Base-by-base conservation (phyloP, 1,140 invertebrate species). In the Neodiprion pinetum region DNA sequence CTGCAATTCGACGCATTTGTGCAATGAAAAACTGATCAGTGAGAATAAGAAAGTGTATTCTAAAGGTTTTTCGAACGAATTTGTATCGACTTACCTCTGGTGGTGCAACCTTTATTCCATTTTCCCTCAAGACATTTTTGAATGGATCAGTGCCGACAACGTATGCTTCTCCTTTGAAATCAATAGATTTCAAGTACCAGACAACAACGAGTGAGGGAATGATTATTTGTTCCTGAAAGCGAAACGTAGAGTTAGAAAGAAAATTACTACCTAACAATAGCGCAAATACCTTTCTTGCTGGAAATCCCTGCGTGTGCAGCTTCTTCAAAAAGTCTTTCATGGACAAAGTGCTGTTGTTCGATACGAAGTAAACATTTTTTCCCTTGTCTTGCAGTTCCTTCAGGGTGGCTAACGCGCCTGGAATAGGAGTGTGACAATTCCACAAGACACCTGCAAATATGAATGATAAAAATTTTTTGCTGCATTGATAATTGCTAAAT, bases 311-410 rank as follows among this genome's bases (percentile, higher is more conserved):
- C 11, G 71, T 74, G 49, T 79, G 71, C 23, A 90, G 86, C 49
- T 82, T 79, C 0, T 75, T 75, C 71, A 79, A 40, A 73, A 71
- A 89, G 9, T 84, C 77, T 2, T 89, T 80, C 71, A 83, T 53
- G 0, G 77, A 82, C 40, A 87, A 74, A 1, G 89, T 81, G 74
- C 88, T 91, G 81, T 96, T 96, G 81, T 96, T 96, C 1, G 94
- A 94, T 0, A 95, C 90, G 75, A 92, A 93, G 72, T 92, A 90
- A 0, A 95, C 83, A 69, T 89, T 90, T 83, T 96, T 96, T 1
- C 93, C 93, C 68, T 91, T 79, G 7, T 88, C 78, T 74, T 90
- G 84, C 49, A 95, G 88, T 40, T 86, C 83, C 12, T 81, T 80
- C 66, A 93, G 85, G 28, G 90, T 89, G 5, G 91, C 87, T 0